Percentiles rank a stretch among this genome's conserved stretches.
Conservation (phyloP, 2,888 invertebrate genomes). For the Catocala sponsa region DNA sequence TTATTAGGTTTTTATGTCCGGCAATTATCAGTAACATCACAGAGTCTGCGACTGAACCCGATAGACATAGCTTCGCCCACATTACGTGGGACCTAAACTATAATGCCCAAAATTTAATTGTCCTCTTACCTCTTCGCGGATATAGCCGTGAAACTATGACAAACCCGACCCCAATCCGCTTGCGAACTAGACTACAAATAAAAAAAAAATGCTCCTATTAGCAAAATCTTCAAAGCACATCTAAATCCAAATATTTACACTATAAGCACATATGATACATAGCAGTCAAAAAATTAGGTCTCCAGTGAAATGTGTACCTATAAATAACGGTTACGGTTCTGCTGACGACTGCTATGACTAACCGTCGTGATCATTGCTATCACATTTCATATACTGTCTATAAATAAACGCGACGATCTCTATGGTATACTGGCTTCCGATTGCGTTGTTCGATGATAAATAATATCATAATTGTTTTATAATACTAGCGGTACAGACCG, state of each 20-base stretch:
- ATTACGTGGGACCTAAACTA: too few relatives aligned
- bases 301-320: slow-evolving; percentile 31
- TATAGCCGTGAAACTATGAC: too few relatives aligned
- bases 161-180: too few relatives aligned
- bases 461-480: too few relatives aligned
- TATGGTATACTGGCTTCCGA: slow-evolving; percentile 15
- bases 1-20: too few relatives aligned
- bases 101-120: too few relatives aligned
- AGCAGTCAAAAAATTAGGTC: slow-evolving; percentile 18
- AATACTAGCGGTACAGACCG: too few relatives aligned
- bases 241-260: slow-evolving; percentile 16
- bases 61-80: too few relatives aligned
- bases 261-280: slow-evolving; percentile 11
- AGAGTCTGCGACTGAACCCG: too few relatives aligned
- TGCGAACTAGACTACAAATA: too few relatives aligned
- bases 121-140: too few relatives aligned
- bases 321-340: slow-evolving; percentile 27
- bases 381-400: slow-evolving; percentile 28
- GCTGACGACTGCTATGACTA: slow-evolving; percentile 26
- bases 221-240: neutral
- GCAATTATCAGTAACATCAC: too few relatives aligned
- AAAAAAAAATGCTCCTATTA: neutral
- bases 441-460: slow-evolving; percentile 7
- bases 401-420: slow-evolving; percentile 9
- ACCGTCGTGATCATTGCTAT: slow-evolving; percentile 40